Evolutionary conservation across 2,113 vertebrate species (phyloP).

Genomic region (Bos taurus): ARS-UCD2.0 NC_037330.1:107887001-107887500

Average conservation of each 20-base stretch:
- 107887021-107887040: background rate
- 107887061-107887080: background rate
- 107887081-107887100: background rate
- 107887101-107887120: slow-evolving; percentile 80
- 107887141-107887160: slow-evolving; percentile 82
- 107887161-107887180: slow-evolving; percentile 87
- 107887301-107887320: slow-evolving; percentile 92
- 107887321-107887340: slow-evolving; percentile 86
- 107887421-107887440: background rate
- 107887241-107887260: slow-evolving; percentile 81
- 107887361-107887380: background rate
- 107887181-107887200: slow-evolving; percentile 88
- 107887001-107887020: background rate
- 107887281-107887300: slow-evolving; percentile 90
- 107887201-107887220: slow-evolving; percentile 89
- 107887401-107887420: background rate
- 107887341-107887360: background rate
- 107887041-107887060: background rate
- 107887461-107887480: background rate
- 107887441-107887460: background rate
- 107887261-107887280: slow-evolving; percentile 93
- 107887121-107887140: slow-evolving; percentile 85
- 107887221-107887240: slow-evolving; percentile 78
- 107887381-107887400: background rate
- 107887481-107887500: background rate